These are phyloP conservation scores for Enteromius mattozi DNA, from an alignment of 2,797 vertebrate species.

Conservation along the genomic window DNA sequence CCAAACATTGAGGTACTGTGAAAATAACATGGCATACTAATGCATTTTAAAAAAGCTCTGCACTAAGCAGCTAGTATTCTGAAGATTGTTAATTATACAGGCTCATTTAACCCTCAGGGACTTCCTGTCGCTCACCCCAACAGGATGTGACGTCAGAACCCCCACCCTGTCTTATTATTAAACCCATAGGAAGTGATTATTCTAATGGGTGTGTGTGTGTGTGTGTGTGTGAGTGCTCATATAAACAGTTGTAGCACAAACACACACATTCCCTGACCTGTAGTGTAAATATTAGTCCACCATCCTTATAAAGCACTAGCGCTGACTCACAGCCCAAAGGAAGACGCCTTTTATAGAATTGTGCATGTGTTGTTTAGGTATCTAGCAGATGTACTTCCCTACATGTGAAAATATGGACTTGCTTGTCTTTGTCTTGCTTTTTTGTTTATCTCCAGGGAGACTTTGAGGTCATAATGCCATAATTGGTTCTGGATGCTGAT, in stretches of 20 bases:
- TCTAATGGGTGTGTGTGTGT: conserved; percentile 32
- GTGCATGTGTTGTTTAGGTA: conserved; percentile 16
- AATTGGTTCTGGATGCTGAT: conserved; percentile 59
- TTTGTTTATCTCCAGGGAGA: conserved; percentile 37
- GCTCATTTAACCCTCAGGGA: conserved; percentile 15
- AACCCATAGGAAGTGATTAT: conserved; percentile 25
- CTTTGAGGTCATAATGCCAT: conserved; percentile 55
- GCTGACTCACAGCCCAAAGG: conserved; percentile 11
- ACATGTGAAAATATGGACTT: conserved; percentile 39
- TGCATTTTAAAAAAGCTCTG: not conserved
- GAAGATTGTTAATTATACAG: conserved; percentile 16
- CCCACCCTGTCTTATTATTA: conserved; percentile 28
- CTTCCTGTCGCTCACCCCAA: not conserved
- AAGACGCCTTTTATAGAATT: conserved; percentile 46
- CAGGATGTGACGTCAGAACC: conserved; percentile 44
- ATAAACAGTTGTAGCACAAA: conserved; percentile 28
- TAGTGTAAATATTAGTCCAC: conserved; percentile 39
- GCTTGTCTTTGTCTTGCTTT: conserved; percentile 5
- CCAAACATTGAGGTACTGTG: not conserved
- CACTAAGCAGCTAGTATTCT: not conserved
- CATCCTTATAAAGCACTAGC: conserved; percentile 23
- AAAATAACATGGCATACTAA: not conserved
- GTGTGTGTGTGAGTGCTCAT: conserved; percentile 38
- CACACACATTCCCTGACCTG: conserved; percentile 29
- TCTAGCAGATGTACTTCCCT: conserved; percentile 16